Base-by-base conservation (phyloP, 2,888 invertebrate species). In the Celastrina argiolus region DNA sequence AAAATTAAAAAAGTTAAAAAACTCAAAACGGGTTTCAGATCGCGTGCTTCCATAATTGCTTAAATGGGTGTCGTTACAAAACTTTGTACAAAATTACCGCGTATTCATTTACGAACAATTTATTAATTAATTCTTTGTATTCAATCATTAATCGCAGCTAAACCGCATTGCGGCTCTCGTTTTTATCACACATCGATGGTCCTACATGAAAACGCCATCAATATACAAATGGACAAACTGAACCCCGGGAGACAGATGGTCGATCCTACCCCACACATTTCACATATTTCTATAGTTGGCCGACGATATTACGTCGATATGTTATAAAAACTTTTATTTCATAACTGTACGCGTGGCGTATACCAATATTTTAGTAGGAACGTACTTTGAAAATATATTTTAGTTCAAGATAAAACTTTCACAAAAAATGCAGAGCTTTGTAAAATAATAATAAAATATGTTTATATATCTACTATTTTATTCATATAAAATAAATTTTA, bases 191-290 rank as follows among this genome's bases (percentile, higher is more conserved):
- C 59, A 18, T 59, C 59, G 58, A 36, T 39, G 73, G 73, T 69
- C 66, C 70, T 67, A 75, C 75, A 79, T 76, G 75, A 73, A 80
- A 82, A 80, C 76, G 75, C 76, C 80, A 81, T 81, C 76, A 80
- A 74, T 74, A 70, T 72, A 71, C 73, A 71, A 74, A 71, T 73
- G 74, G 74, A 77, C 78, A 77, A 77, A 78, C 74, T 76, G 75
- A 77, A 72, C 73, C 73, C 61, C 69, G 66, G 70, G 74, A 78
- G 83, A 81, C 87, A 87, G 87, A 87, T 87, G 87, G 84, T 74
- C 75, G 74, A 76, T 77, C 75, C 73, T 70, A 72, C 80, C 80
- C 82, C 78, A 80, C 74, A 76, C 78, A 76, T 76, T 78, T 76
- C 75, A 76, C 76, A 83, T 81, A 79, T 81, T 74, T 74, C 72